Base-by-base conservation (phyloP, 2,113 vertebrate genomes). In the Notarius lentiginosus region DNA sequence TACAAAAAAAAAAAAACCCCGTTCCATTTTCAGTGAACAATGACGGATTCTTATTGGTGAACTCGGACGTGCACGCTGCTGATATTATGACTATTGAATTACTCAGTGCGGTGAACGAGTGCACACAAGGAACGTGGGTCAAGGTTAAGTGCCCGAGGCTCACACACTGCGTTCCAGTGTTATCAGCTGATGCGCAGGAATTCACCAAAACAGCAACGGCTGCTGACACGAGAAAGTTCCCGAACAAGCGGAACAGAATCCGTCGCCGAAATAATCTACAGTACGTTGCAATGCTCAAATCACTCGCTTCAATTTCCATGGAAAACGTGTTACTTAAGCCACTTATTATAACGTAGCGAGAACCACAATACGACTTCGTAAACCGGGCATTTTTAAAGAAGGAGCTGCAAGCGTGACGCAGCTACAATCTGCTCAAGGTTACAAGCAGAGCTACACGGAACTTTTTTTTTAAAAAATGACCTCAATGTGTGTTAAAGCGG, bases 171-270 rank as follows among this genome's bases (percentile, higher is more conserved):
- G 2, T 53, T 81, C 75, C 56, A 66, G 17, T 8, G 7, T 76
- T 56, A 75, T 80, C 82, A 82, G 66, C 83, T 87, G 86, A 89
- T 27, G 66, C 58, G 83, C 60, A 80, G 56, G 83, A 89, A 86
- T 88, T 66, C 79, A 76, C 77, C 72, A 81, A 76, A 83, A 86
- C 81, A 86, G 56, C 65, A 85, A 56, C 83, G 68, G 76, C 80
- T 85, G 82, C 79, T 17, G 47, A 82, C 65, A 22, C 17, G 11
- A 7, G 75, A 70, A 53, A 17, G 14, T 70, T 82, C 47, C 47
- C 79, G 34, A 63, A 53, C 14, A 5, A 66, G 20, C 20, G 47
- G 1, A 34, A 34, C 34, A 34, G 34, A 17, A 34, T 7, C 30
- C 2, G 30, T 15, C 14, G 3, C 14, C 11, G 70, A 49, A 73